Evolutionary conservation across 2,113 vertebrate species (phyloP).

Genomic region (Nothobranchius kuhntae): DNA sequence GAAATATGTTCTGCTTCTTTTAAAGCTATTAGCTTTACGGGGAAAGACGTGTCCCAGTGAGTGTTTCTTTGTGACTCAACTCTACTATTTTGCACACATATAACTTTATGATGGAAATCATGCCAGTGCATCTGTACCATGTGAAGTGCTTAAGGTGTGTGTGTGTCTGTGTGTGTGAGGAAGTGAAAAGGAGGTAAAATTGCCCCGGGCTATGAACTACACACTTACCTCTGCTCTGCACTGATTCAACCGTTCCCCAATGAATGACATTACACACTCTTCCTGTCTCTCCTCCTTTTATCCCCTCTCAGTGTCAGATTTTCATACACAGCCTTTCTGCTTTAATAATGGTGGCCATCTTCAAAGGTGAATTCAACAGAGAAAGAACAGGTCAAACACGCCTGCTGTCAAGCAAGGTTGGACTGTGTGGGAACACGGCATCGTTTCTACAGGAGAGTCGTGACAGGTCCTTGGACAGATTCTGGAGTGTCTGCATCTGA

Average conservation of each 20-base stretch:
- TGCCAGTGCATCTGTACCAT: neutral
- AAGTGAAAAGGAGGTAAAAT: neutral
- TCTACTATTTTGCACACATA: neutral
- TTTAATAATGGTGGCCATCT: slow-evolving; percentile 34
- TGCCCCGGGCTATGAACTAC: slow-evolving; percentile 41
- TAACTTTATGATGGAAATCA: slow-evolving; percentile 9
- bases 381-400: slow-evolving; percentile 4
- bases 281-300: neutral
- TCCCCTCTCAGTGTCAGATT: slow-evolving; percentile 27
- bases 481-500: too few relatives aligned
- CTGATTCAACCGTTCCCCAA: slow-evolving; percentile 44
- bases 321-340: slow-evolving; percentile 14
- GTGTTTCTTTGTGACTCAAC: slow-evolving; percentile 6
- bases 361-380: slow-evolving; percentile 22
- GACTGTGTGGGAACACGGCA: neutral
- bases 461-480: neutral
- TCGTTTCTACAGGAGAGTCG: neutral
- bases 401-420: slow-evolving; percentile 2
- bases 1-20: slow-evolving; percentile 8
- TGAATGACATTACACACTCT: slow-evolving; percentile 18
- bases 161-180: neutral
- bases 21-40: slow-evolving; percentile 6
- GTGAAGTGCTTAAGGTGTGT: neutral
- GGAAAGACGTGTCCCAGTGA: neutral
- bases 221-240: slow-evolving; percentile 40